phyloP scores from a whole-genome alignment of 2,797 vertebrate genomes.

The Mormyrops boulengeri region DNA sequence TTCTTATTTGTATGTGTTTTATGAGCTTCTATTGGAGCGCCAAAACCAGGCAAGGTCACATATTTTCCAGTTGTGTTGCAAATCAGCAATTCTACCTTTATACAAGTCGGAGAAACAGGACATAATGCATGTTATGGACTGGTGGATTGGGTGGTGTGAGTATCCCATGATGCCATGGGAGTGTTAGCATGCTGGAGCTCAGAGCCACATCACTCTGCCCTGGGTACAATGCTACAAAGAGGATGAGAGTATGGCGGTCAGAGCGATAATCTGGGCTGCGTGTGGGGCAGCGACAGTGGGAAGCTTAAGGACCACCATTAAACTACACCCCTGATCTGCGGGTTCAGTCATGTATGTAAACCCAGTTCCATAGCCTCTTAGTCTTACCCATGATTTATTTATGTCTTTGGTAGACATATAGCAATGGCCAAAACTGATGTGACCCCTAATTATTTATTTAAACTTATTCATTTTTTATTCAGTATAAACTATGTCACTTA shows the following conservation, averaged over 20 bases:
- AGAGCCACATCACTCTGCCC: not conserved
- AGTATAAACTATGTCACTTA: not conserved
- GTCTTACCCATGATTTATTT: not conserved
- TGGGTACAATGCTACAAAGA: not conserved
- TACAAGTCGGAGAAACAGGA: not conserved
- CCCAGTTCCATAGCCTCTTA: not conserved
- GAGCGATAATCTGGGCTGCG: not conserved
- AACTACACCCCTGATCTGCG: not conserved
- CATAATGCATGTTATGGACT: not conserved
- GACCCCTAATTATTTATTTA: not conserved
- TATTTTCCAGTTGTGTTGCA: not conserved
- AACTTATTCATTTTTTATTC: not conserved
- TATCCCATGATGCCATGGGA: not conserved
- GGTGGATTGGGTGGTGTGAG: not conserved
- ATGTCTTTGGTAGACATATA: not conserved
- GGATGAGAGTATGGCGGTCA: not conserved
- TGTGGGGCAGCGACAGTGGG: not conserved
- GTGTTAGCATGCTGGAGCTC: not conserved
- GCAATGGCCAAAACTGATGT: not conserved
- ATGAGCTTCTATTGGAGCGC: not conserved
- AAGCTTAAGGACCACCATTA: not conserved
- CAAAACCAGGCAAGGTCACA: not conserved
- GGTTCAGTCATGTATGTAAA: too few relatives aligned
- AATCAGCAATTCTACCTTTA: not conserved
- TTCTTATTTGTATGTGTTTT: not conserved